phyloP scores from a whole-genome alignment of 2,888 invertebrate species.

The Pseudococcus viburni region DNA sequence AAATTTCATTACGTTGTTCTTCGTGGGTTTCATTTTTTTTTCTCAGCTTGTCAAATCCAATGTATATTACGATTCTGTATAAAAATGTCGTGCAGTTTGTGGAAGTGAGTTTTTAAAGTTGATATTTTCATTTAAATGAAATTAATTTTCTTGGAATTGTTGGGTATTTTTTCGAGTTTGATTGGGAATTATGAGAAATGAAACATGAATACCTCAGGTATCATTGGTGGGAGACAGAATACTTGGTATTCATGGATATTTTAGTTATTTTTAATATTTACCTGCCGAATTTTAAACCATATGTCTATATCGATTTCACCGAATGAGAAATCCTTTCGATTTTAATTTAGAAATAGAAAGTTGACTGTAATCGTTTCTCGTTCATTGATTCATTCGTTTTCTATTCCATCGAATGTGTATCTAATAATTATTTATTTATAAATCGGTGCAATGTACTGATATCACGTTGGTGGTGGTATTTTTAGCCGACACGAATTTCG shows the following conservation, averaged over 20 bases:
- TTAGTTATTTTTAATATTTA: neutral
- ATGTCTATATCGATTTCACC: neutral
- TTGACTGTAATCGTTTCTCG: neutral
- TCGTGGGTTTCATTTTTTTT: neutral
- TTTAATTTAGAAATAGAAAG: neutral
- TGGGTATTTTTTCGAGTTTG: too few relatives aligned
- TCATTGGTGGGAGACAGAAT: too few relatives aligned
- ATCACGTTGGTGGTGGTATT: neutral
- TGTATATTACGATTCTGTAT: neutral
- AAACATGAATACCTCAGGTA: too few relatives aligned
- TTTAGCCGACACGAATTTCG: neutral
- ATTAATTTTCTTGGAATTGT: too few relatives aligned
- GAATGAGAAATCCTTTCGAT: neutral
- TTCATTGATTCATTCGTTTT: conserved; percentile 12
- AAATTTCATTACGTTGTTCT: neutral
- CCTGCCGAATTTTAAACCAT: neutral
- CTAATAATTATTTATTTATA: neutral
- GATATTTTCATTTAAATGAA: too few relatives aligned
- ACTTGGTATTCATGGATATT: too few relatives aligned
- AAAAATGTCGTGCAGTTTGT: neutral
- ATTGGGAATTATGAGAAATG: too few relatives aligned
- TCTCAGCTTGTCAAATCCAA: neutral
- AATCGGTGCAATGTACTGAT: neutral
- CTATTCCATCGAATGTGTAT: neutral
- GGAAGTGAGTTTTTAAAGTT: too few relatives aligned